Evolutionary conservation across 2,888 invertebrate genomes (phyloP).

Genomic region (Elmis aenea): DNA sequence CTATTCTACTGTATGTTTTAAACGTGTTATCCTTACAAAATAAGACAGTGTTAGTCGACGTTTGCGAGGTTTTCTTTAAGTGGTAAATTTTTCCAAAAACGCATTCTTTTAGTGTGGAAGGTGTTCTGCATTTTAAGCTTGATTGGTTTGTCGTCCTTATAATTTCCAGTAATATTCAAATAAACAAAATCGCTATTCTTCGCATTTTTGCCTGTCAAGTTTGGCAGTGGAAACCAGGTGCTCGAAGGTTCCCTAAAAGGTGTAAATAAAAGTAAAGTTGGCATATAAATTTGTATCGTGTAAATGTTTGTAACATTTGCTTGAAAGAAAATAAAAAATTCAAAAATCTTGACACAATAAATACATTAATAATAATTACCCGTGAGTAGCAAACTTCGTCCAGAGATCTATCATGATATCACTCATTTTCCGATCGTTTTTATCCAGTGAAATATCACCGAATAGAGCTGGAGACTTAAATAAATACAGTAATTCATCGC

Average conservation of each 20-base stretch:
- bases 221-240: conserved; percentile 14
- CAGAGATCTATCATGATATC: conserved; percentile 44
- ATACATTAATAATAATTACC: too few relatives aligned
- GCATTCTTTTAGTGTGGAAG: conserved; percentile 26
- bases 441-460: conserved; percentile 36
- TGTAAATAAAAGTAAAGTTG: too few relatives aligned
- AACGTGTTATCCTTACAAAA: too few relatives aligned
- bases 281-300: too few relatives aligned
- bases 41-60: conserved; percentile 12
- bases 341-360: too few relatives aligned
- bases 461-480: conserved; percentile 47
- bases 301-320: too few relatives aligned
- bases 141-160: conserved; percentile 1
- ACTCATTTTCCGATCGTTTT: conserved; percentile 41
- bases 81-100: conserved; percentile 28
- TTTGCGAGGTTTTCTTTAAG: conserved; percentile 26
- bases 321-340: too few relatives aligned
- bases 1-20: too few relatives aligned
- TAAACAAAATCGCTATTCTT: conserved; percentile 23
- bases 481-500: conserved; percentile 52
- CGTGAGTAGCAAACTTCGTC: conserved; percentile 48
- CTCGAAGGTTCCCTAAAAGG: conserved; percentile 10
- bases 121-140: conserved; percentile 19
- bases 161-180: conserved; percentile 25
- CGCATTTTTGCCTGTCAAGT: conserved; percentile 5